These are phyloP conservation scores for Agrenia bidenticulata DNA, from an alignment of 2,888 invertebrate species.

Conservation along the genomic window DNA sequence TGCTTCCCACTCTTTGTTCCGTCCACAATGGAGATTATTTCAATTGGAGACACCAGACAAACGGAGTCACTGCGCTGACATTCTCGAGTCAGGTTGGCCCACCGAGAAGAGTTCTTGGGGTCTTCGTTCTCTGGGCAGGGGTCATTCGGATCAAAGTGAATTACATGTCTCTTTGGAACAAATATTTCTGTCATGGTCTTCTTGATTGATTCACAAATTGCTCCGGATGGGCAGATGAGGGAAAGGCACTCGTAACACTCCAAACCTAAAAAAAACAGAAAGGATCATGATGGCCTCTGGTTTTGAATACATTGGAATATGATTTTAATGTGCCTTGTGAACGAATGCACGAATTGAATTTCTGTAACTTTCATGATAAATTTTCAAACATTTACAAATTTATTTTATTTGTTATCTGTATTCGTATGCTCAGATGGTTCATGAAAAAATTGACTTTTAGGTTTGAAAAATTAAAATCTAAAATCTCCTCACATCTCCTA, in stretches of 20 bases:
- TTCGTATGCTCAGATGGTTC: too few species aligned
- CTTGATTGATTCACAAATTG: slow-evolving; percentile 48
- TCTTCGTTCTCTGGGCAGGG: slow-evolving; percentile 43
- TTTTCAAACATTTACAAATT: too few species aligned
- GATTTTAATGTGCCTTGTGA: too few species aligned
- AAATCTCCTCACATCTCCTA: too few species aligned
- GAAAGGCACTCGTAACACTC: slow-evolving; percentile 51
- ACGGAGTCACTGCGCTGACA: slow-evolving; percentile 40
- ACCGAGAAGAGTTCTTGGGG: slow-evolving; percentile 30
- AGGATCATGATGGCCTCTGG: too few species aligned
- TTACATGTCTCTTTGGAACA: slow-evolving; percentile 47
- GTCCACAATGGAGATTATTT: slow-evolving; percentile 43
- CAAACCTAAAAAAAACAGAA: slow-evolving; percentile 35
- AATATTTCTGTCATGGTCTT: slow-evolving; percentile 45
- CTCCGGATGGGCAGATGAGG: slow-evolving; percentile 43
- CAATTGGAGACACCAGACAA: slow-evolving; percentile 49
- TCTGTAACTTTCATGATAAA: too few species aligned
- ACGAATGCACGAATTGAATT: too few species aligned
- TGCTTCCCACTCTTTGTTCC: slow-evolving; percentile 36
- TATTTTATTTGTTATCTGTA: too few species aligned
- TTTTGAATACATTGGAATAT: not conserved
- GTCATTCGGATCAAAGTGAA: slow-evolving; percentile 47
- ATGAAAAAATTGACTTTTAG: too few species aligned
- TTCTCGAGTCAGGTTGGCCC: slow-evolving; percentile 32
- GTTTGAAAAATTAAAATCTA: too few species aligned